These are phyloP conservation scores for Tetrao urogallus DNA, from an alignment of 2,113 vertebrate genomes.

Conservation along the genomic window DNA sequence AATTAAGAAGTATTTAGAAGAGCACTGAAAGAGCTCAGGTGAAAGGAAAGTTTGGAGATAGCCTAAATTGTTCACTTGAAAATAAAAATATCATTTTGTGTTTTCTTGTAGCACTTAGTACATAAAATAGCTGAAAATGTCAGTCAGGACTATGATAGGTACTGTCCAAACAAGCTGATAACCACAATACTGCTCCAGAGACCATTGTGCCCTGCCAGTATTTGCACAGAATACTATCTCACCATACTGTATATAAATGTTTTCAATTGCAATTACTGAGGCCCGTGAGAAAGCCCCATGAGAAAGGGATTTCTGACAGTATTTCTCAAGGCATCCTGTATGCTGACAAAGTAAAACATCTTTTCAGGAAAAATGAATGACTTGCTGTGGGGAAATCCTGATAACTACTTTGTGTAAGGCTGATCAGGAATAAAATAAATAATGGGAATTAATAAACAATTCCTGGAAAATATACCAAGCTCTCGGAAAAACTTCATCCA, in stretches of 20 bases:
- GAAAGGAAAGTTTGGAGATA: background rate
- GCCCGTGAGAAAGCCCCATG: background rate
- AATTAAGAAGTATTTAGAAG: background rate
- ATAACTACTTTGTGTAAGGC: background rate
- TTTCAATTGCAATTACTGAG: background rate
- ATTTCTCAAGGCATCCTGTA: background rate
- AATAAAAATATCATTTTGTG: background rate
- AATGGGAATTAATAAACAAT: too few species aligned
- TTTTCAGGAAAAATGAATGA: slow-evolving; percentile 3
- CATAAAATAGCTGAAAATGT: background rate
- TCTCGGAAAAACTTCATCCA: background rate
- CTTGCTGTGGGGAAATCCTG: background rate
- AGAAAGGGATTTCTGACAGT: background rate
- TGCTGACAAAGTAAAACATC: background rate
- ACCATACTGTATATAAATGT: background rate
- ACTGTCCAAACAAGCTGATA: background rate
- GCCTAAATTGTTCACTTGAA: background rate
- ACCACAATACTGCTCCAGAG: background rate
- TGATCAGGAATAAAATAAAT: background rate
- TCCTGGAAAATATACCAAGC: background rate
- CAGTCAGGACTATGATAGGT: background rate
- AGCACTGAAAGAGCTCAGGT: background rate
- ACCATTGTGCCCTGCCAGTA: background rate
- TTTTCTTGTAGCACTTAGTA: background rate
- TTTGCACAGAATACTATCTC: background rate